Conservation (phyloP, 2,113 vertebrate species). For the Saimiri boliviensis region DNA sequence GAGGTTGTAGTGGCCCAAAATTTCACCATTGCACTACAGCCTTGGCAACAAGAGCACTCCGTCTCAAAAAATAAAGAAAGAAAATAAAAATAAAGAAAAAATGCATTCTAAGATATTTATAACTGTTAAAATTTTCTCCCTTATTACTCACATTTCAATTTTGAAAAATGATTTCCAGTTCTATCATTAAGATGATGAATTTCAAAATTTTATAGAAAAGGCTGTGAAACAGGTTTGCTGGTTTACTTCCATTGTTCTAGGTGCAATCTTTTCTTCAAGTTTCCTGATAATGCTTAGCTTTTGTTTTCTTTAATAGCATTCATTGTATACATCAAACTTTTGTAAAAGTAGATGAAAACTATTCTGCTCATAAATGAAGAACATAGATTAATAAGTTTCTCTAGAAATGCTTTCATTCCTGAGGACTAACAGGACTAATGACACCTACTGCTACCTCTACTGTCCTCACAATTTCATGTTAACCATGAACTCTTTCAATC, state of each 20-base stretch:
- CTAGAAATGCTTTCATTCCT: slow-evolving; percentile 43
- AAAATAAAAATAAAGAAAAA: too few relatives aligned
- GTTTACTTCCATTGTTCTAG: not conserved
- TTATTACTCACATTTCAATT: not conserved
- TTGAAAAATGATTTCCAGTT: not conserved
- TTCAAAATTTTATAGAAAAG: slow-evolving; percentile 27
- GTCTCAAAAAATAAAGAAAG: not conserved
- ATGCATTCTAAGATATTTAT: slow-evolving; percentile 48
- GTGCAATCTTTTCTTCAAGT: slow-evolving; percentile 19
- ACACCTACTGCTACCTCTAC: not conserved
- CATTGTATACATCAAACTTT: slow-evolving; percentile 43
- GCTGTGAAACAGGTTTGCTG: not conserved
- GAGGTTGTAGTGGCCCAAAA: too few relatives aligned
- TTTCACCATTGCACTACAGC: too few relatives aligned
- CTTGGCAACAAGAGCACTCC: too few relatives aligned
- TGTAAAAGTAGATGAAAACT: slow-evolving; percentile 1
- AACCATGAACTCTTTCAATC: slow-evolving; percentile 14
- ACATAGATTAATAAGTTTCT: slow-evolving; percentile 12
- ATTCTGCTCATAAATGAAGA: slow-evolving; percentile 21
- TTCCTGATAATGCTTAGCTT: slow-evolving; percentile 23
- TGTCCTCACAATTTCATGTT: not conserved
- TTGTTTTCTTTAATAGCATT: slow-evolving; percentile 51
- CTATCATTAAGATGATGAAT: slow-evolving; percentile 32
- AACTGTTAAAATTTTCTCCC: not conserved
- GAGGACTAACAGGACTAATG: not conserved